Conservation (phyloP, 1,140 invertebrate species). For the Manduca sexta region DNA sequence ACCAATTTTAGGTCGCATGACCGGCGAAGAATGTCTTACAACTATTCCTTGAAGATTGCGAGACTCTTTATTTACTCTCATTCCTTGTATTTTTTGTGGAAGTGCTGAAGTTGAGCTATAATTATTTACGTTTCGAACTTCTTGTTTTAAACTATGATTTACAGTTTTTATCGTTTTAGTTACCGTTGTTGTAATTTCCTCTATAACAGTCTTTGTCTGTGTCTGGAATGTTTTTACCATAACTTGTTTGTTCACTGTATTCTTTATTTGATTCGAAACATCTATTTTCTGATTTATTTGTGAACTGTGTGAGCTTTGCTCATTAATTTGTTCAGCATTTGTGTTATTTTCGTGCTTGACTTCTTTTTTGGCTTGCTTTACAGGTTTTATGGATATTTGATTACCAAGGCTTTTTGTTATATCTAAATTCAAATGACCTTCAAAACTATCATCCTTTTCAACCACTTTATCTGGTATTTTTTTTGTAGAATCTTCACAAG, state of each 20-base stretch:
- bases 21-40: slow-evolving; percentile 31
- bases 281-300: slow-evolving; percentile 28
- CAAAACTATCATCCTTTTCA: not conserved
- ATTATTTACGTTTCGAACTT: slow-evolving; percentile 32
- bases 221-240: slow-evolving; percentile 60
- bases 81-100: slow-evolving; percentile 30
- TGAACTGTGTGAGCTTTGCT: slow-evolving; percentile 1
- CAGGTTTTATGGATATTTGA: slow-evolving; percentile 17
- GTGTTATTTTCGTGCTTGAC: slow-evolving; percentile 13
- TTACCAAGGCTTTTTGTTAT: slow-evolving; percentile 1
- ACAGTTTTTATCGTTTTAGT: slow-evolving; percentile 64
- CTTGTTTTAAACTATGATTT: slow-evolving; percentile 50
- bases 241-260: slow-evolving; percentile 47
- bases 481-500: not conserved
- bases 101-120: slow-evolving; percentile 16
- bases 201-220: slow-evolving; percentile 46
- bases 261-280: slow-evolving; percentile 37
- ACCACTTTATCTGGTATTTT: too few species aligned
- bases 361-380: slow-evolving; percentile 11
- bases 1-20: slow-evolving; percentile 36
- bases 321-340: slow-evolving; percentile 6
- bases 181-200: slow-evolving; percentile 65
- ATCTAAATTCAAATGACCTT: not conserved
- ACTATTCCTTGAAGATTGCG: slow-evolving; percentile 34
- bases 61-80: slow-evolving; percentile 23